Evolutionary conservation across 2,888 invertebrate genomes (phyloP), one percentile per base, ranked within the genome.

Genomic region (Notodonta dromedarius): DNA sequence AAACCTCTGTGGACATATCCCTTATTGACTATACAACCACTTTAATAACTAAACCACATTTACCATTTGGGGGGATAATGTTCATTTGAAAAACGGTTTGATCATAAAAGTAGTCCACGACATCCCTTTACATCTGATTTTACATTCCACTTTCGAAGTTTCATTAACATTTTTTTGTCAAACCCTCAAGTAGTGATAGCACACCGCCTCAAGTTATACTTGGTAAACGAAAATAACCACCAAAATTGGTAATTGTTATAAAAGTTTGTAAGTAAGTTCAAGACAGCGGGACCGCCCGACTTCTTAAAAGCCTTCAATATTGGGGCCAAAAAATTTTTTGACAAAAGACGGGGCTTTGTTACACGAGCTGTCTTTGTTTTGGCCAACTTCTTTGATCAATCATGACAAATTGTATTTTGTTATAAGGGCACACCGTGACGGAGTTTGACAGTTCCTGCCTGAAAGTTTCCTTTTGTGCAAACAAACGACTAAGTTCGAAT

Each of bases 321-420:
- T 75, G 55, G 68, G 63, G 59, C 72, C 74, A 73, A 81, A 84
- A 82, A 83, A 80, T 70, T 76, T 62, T 74, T 73, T 78, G 71
- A 79, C 80, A 86, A 83, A 85, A 79, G 78, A 71, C 79, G 67
- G 62, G 76, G 73, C 82, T 83, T 85, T 86, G 83, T 85, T 83
- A 74, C 75, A 69, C 72, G 69, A 74, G 73, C 74, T 73, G 80
- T 85, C 83, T 85, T 87, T 88, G 85, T 87, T 87, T 87, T 80
- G 78, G 73, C 79, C 74, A 87, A 87, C 84, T 90, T 89, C 84
- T 88, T 89, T 90, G 91, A 91, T 91, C 91, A 91, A 91, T 92
- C 89, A 91, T 88, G 90, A 89, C 89, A 91, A 91, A 91, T 88
- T 90, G 87, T 88, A 80, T 90, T 91, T 90, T 88, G 86, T 88